Conservation (phyloP, 2,113 vertebrate species). For the Romanogobio albipinnatus region DNA sequence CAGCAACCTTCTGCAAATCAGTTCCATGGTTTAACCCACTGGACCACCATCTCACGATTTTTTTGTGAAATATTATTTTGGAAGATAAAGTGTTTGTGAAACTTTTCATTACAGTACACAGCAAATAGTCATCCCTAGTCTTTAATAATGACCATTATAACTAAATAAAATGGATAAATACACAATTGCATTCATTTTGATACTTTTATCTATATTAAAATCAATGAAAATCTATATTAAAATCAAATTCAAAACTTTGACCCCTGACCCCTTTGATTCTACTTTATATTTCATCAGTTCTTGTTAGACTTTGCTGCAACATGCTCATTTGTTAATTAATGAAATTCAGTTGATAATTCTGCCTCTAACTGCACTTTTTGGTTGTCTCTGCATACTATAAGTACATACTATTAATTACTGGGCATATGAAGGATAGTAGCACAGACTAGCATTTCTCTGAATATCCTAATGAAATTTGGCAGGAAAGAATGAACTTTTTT, state of each 20-base stretch:
- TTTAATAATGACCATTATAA: neutral
- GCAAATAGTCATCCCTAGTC: neutral
- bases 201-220: neutral
- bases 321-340: neutral
- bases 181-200: neutral
- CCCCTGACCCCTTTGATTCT: neutral
- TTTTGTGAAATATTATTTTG: neutral
- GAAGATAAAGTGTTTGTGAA: neutral
- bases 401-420: neutral
- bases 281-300: neutral
- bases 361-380: neutral
- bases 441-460: neutral
- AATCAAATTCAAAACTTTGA: neutral
- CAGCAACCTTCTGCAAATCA: too few relatives aligned
- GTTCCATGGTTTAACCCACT: too few relatives aligned
- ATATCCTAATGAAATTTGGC: neutral
- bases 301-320: neutral
- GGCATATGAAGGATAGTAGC: neutral
- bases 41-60: too few relatives aligned
- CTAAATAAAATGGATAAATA: conserved; percentile 2
- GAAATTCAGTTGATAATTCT: neutral
- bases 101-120: neutral
- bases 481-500: neutral
- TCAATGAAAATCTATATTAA: neutral
- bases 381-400: neutral